Base-by-base conservation (phyloP, 2,797 vertebrate species). In the Zalophus californianus region DNA sequence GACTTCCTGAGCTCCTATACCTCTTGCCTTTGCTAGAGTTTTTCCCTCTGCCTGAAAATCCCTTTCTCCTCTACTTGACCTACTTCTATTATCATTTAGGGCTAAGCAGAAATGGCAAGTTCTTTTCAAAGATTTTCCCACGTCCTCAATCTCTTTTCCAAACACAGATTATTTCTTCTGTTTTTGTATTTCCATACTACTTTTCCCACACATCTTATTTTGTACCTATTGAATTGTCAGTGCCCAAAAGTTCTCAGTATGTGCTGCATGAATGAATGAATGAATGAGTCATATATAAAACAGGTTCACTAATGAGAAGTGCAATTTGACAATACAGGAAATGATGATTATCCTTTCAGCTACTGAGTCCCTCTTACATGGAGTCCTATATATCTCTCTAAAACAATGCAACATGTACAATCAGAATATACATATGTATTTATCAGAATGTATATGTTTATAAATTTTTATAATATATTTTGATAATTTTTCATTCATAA, bases 401-500 rank as follows among this genome's bases (percentile, higher is more conserved):
- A 89, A 91, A 83, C 38, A 86, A 35, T 7, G 18, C 29, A 85
- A 82, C 12, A 90, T 75, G 25, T 18, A 62, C 58, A 90, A 73
- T 85, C 70, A 48, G 66, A 32, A 79, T n/a, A 72, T 32, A 64
- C 5, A 70, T 32, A 66, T 44, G 27, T 70, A 72, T 83, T 60
- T 73, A 73, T 48, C 41, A 50, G 23, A 58, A 92, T 75, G 38
- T 58, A 7, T 77, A 41, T 62, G 82, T 52, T 56, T 44, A 56
- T 44, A 86, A 79, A 75, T 80, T 44, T 44, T 70, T 87, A 90
- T 66, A 32, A 86, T 54, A 7, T 18, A 60, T 83, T 92, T 86
- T 93, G 41, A 94, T 79, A 20, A 95, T 58, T 96, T 97, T 80
- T 95, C 29, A 92, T 70, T 90, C 23, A 85, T 66, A 77, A 90